Percentiles rank a stretch among this genome's conserved stretches.
Conservation (phyloP, 2,888 invertebrate genomes). For the Punctoribates punctum region DNA sequence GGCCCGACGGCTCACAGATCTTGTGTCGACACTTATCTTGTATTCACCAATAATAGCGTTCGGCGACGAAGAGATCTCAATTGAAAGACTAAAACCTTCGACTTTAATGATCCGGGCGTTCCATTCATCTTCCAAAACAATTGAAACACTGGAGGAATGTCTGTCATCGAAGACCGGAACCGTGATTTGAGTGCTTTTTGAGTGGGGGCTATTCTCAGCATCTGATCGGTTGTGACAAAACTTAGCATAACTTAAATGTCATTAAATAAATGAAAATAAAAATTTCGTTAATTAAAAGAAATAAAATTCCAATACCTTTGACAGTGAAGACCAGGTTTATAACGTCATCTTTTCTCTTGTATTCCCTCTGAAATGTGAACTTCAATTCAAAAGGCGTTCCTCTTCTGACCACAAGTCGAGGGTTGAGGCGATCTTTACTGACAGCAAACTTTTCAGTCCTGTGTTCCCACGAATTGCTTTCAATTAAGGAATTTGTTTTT, state of each 20-base stretch:
- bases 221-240: constrained; percentile 29
- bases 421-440: constrained; percentile 61
- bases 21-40: constrained; percentile 47
- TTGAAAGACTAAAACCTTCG: constrained; percentile 12
- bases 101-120: constrained; percentile 24
- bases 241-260: neutral
- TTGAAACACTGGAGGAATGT: constrained; percentile 11
- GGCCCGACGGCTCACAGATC: constrained; percentile 43
- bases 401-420: constrained; percentile 50
- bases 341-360: constrained; percentile 49
- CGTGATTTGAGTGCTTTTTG: constrained; percentile 40
- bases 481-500: constrained; percentile 68
- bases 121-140: constrained; percentile 40
- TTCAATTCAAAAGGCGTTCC: constrained; percentile 51
- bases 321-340: constrained; percentile 50
- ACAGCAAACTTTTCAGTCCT: constrained; percentile 73
- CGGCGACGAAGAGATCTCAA: constrained; percentile 45
- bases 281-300: neutral
- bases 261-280: neutral
- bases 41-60: constrained; percentile 48
- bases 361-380: constrained; percentile 50
- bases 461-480: constrained; percentile 71
- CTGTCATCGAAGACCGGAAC: constrained; percentile 42
- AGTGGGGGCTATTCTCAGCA: constrained; percentile 32
- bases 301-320: constrained; percentile 45